A percentile compares a stretch with the other conserved stretches of the same genome.
These are phyloP conservation scores for Yponomeuta evonymella DNA, from an alignment of 2,888 invertebrate species.

Conservation along the genomic window DNA sequence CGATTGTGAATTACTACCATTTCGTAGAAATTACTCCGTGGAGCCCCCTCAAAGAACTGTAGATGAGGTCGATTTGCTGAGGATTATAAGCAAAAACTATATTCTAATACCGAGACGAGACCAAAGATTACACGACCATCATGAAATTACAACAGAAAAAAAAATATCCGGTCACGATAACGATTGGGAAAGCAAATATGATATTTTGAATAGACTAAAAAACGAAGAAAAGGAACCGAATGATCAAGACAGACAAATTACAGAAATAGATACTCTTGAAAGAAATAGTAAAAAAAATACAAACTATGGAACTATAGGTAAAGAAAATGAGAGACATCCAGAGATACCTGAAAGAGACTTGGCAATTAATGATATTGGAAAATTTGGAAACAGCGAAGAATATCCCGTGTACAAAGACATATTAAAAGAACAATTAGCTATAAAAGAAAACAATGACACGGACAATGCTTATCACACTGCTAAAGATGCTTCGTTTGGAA, in stretches of 20 bases:
- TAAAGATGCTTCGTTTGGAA: not conserved
- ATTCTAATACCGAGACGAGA: slow-evolving; percentile 56
- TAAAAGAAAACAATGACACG: not conserved
- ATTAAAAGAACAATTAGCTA: not conserved
- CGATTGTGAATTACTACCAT: not conserved
- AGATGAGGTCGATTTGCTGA: slow-evolving; percentile 41
- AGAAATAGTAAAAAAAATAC: not conserved
- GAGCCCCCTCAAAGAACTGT: slow-evolving; percentile 19
- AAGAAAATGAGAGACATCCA: not conserved
- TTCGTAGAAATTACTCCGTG: not conserved
- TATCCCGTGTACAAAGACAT: not conserved
- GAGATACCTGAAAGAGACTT: not conserved
- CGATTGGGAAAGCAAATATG: slow-evolving; percentile 67
- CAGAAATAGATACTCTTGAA: not conserved
- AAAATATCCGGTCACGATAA: slow-evolving; percentile 28
- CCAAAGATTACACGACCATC: not conserved
- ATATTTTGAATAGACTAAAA: slow-evolving; percentile 56
- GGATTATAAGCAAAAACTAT: slow-evolving; percentile 59
- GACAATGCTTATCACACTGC: not conserved
- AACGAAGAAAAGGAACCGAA: slow-evolving; percentile 37
- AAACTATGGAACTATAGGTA: not conserved
- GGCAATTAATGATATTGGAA: not conserved
- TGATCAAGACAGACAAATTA: not conserved
- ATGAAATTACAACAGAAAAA: slow-evolving; percentile 2
- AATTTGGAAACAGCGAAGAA: not conserved